These are phyloP conservation scores for Stenodema calcarata DNA, from an alignment of 2,888 invertebrate genomes.

Conservation along the genomic window DNA sequence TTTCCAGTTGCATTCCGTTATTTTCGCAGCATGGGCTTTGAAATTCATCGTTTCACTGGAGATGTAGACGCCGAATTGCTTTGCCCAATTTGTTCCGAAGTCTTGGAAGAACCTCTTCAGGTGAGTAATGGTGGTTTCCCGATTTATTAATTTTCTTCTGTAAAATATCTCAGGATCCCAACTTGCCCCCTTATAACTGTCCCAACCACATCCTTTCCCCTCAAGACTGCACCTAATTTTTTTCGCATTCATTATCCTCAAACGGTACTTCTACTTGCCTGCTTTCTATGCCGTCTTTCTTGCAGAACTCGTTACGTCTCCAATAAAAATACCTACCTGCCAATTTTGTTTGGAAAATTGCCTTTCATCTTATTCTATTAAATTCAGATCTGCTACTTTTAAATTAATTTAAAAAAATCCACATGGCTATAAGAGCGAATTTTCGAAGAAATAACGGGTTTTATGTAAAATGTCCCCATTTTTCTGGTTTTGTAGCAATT, in stretches of 20 bases:
- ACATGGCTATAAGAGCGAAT: too few species aligned
- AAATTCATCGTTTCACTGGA: conserved; percentile 90
- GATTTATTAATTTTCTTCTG: neutral
- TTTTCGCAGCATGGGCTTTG: conserved; percentile 81
- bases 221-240: conserved; percentile 32
- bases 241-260: conserved; percentile 33
- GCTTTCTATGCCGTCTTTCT: conserved; percentile 26
- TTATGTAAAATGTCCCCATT: too few species aligned
- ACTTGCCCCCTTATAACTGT: neutral
- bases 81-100: conserved; percentile 95
- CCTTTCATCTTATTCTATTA: too few species aligned
- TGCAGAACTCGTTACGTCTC: neutral
- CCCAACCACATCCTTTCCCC: neutral
- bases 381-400: too few species aligned
- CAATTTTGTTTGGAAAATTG: neutral
- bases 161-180: neutral
- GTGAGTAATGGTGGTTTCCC: conserved; percentile 63
- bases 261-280: conserved; percentile 35
- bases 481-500: too few species aligned
- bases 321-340: neutral
- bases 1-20: conserved; percentile 39
- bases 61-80: conserved; percentile 96
- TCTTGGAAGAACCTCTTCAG: conserved; percentile 93
- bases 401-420: too few species aligned
- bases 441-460: too few species aligned